phyloP scores from a whole-genome alignment of 1,140 invertebrate species.

The Monomorium pharaonis region DNA sequence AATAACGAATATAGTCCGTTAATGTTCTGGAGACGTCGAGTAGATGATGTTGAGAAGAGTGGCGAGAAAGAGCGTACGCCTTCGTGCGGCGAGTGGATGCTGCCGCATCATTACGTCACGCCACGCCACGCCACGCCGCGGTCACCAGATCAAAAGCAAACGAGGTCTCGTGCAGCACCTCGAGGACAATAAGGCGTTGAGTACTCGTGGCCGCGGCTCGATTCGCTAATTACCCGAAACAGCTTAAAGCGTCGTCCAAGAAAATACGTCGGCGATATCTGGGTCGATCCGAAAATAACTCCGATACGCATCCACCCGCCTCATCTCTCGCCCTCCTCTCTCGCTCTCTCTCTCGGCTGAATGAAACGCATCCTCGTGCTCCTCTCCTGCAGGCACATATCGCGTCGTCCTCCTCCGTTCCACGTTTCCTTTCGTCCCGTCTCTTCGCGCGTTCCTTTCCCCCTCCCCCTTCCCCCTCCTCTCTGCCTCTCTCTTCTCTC shows the following conservation, averaged over 20 bases:
- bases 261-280: constrained; percentile 79
- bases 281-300: constrained; percentile 83
- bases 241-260: constrained; percentile 78
- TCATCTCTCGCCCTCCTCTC: constrained; percentile 44
- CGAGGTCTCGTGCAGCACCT: constrained; percentile 72
- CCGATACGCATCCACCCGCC: constrained; percentile 79
- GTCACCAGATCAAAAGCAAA: constrained; percentile 67
- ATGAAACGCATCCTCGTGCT: constrained; percentile 58
- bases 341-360: constrained; percentile 57
- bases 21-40: constrained; percentile 27
- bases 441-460: constrained; percentile 50
- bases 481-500: not conserved
- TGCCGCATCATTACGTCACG: constrained; percentile 18
- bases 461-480: not conserved
- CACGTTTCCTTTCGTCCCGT: constrained; percentile 56
- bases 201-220: constrained; percentile 74
- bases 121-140: constrained; percentile 15
- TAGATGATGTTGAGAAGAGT: constrained; percentile 62
- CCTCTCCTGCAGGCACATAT: constrained; percentile 32
- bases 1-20: constrained; percentile 52
- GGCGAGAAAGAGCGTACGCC: not conserved
- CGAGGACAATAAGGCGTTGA: constrained; percentile 71
- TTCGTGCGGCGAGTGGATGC: constrained; percentile 33
- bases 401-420: constrained; percentile 11
- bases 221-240: constrained; percentile 83